Base-by-base conservation (phyloP, 2,888 invertebrate species). In the Linhomoeus sp. region DNA sequence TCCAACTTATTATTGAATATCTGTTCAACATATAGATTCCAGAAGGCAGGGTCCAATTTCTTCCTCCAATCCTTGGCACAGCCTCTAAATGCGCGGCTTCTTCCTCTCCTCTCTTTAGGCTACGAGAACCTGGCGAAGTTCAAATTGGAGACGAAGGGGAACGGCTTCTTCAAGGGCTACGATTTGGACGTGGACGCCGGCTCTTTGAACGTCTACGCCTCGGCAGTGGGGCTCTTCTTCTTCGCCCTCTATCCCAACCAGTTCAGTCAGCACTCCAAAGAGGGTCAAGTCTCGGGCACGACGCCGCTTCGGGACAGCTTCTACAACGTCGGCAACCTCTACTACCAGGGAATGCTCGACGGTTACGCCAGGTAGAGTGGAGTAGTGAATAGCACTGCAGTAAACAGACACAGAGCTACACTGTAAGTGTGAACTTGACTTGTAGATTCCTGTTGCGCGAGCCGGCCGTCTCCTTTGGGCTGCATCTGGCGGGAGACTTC, bases 201-300 rank as follows among this genome's bases (percentile, higher is more conserved):
- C 15, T 72, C 85, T 45, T 78, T 81, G n/a, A 86, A 85, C 67
- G 76, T 76, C 61, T 86, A 85, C 67, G 79, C 84, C 0, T 12
- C 46, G 9, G 45, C 38, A 7, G 48, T 33, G 3, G 48, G 48
- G 3, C 22, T 35, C 53, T 56, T 41, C 58, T 63, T 52, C 63
- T 63, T 52, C 50, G 55, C 26, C 47, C 59, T 3, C 52, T 62
- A 23, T n/a, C 26, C 22, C n/a, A n/a, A n/a, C n/a, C n/a, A n/a
- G n/a, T 3, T n/a, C n/a, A n/a, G n/a, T n/a, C n/a, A n/a, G n/a
- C n/a, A 25, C 1, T 22, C 33, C 33, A 33, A 33, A 33, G 33
- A 33, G 12, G 33, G 33, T 15, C 9, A 9, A 9, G 12, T 9
- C 33, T 12, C 33, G 15, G 49, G 48, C 12, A 41, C 52, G 52